Conservation (phyloP, 2,888 invertebrate species). For the Drosophila cracens region DNA sequence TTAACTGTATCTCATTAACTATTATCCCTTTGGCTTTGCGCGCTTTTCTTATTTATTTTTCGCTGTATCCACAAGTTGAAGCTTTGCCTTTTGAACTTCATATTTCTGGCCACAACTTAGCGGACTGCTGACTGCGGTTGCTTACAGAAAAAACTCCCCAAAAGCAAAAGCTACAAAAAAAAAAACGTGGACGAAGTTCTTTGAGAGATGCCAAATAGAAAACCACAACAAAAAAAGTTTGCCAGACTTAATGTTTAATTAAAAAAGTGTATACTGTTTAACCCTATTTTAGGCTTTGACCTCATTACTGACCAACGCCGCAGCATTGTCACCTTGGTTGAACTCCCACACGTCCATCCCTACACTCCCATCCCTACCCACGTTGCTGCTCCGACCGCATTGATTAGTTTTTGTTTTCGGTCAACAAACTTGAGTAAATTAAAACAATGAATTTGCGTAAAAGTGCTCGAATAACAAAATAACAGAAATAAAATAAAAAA, state of each 20-base stretch:
- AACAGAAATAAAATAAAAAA: neutral
- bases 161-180: slow-evolving; percentile 38
- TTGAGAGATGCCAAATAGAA: slow-evolving; percentile 38
- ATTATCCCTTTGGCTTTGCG: slow-evolving; percentile 14
- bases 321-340: slow-evolving; percentile 54
- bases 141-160: slow-evolving; percentile 14
- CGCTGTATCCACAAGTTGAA: slow-evolving; percentile 21
- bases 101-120: slow-evolving; percentile 58
- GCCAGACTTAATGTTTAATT: slow-evolving; percentile 69
- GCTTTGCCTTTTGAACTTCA: slow-evolving; percentile 48
- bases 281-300: slow-evolving; percentile 63
- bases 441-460: slow-evolving; percentile 79
- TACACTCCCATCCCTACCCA: neutral
- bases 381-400: slow-evolving; percentile 35
- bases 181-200: slow-evolving; percentile 21
- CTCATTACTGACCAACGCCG: slow-evolving; percentile 44
- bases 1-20: slow-evolving; percentile 43
- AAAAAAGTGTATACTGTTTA: slow-evolving; percentile 55
- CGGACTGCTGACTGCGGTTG: slow-evolving; percentile 35
- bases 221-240: slow-evolving; percentile 46
- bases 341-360: neutral
- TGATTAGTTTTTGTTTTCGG: slow-evolving; percentile 78
- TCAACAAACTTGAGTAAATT: slow-evolving; percentile 78
- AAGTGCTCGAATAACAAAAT: slow-evolving; percentile 50
- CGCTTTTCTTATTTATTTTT: neutral